Percentiles rank a stretch among this genome's conserved stretches.
Evolutionary conservation across 2,113 vertebrate genomes (phyloP).

Genomic region (Brevimyrus niger): DNA sequence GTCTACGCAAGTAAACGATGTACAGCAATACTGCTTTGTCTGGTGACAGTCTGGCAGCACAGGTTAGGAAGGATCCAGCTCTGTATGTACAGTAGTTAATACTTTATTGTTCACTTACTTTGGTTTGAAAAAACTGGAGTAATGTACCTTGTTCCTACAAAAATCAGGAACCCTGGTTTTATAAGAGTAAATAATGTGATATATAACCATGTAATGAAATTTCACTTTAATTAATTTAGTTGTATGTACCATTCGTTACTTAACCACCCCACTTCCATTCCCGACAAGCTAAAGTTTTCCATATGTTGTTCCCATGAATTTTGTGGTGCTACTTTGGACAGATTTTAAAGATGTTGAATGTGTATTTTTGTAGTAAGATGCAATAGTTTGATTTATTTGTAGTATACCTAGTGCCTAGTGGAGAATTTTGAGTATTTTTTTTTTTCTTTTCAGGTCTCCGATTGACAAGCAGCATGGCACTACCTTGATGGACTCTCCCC

Average conservation of each 20-base stretch:
- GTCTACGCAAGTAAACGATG: neutral
- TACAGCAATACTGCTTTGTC: neutral
- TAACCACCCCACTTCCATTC: neutral
- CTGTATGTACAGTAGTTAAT: neutral
- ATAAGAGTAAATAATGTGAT: neutral
- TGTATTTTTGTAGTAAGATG: neutral
- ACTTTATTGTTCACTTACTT: neutral
- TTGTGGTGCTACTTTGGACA: neutral
- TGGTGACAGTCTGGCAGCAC: neutral
- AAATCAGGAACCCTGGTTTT: neutral
- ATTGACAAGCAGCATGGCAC: constrained; percentile 92
- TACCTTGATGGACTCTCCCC: constrained; percentile 94
- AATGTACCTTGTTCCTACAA: neutral
- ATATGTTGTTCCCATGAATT: neutral
- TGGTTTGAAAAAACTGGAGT: neutral
- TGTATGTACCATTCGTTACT: neutral
- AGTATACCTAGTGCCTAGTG: neutral
- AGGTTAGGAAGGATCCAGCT: neutral
- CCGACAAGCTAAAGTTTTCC: neutral
- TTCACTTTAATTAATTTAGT: neutral
- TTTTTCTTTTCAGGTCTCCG: constrained; percentile 74
- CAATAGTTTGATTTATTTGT: neutral
- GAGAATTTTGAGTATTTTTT: neutral
- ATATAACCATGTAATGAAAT: neutral
- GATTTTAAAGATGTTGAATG: neutral